Base-by-base conservation (phyloP, 2,888 invertebrate species). In the Zele albiditarsus region DNA sequence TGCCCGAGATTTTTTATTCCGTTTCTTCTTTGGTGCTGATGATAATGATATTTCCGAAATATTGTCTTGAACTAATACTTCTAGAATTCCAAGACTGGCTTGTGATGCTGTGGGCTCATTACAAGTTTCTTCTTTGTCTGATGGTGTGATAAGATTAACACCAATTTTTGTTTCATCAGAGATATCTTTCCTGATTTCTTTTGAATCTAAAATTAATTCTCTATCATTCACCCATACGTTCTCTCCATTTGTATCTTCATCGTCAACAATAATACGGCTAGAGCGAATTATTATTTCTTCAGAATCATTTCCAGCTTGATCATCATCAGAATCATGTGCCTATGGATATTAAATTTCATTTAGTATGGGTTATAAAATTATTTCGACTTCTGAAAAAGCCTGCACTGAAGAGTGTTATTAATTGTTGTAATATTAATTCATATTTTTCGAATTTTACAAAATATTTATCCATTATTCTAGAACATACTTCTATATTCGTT, bases 41-140 rank as follows among this genome's bases (percentile, higher is more conserved):
- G 69, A 6, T 1, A 80, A 80, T 6, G 82, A 83, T 68, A 77
- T 71, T 10, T 82, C 81, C 6, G 84, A 82, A 16, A 53, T 63
- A 38, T 73, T 80, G 12, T 84, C 83, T 5, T 76, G 71, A 23
- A 74, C 27, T 27, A 14, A 58, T 6, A 82, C 83, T 12, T 85
- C 84, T n/a, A 68, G 60, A 23, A 75, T 33, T 23, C 72, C 71
- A 2, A 71, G 23, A 27, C 62, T 63, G 12, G 27, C 31, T 31
- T 8, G 25, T 5, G 2, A 33, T 53, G 12, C 28, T 28, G n/a
- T 67, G 4, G 2, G 60, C 20, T 42, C 57, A 25, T 20, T 38
- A 53, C 20, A 28, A n/a, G 27, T 27, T 8, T n/a, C 58, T n/a
- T 23, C 53, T 23, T 23, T 53, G 8, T 1, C 4, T 53, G 20